Conservation (phyloP, 2,113 vertebrate species). For the Cheirogaleus medius region DNA sequence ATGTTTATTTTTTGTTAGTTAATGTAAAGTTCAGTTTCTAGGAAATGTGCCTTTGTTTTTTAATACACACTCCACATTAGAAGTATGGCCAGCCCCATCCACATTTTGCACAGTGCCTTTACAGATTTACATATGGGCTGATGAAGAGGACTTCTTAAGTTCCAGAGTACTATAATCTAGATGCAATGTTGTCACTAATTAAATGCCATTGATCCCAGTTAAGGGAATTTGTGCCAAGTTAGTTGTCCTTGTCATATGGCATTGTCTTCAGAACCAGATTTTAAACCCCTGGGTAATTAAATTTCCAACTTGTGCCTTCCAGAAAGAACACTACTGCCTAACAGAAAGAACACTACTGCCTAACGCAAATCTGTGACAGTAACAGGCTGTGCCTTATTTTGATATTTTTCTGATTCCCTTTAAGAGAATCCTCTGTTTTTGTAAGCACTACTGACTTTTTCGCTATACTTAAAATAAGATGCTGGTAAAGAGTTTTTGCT, state of each 20-base stretch:
- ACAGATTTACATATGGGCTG: not conserved
- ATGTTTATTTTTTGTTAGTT: conserved; percentile 70
- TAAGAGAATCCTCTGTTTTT: not conserved
- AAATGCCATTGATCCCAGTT: not conserved
- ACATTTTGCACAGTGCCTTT: conserved; percentile 46
- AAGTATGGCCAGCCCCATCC: conserved; percentile 51
- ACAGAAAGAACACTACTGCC: conserved; percentile 59
- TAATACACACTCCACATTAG: conserved; percentile 65
- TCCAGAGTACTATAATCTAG: not conserved
- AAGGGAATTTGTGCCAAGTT: not conserved
- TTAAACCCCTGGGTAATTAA: not conserved
- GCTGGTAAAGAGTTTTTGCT: not conserved
- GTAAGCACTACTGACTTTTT: conserved; percentile 51
- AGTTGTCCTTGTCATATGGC: not conserved
- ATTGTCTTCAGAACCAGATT: not conserved
- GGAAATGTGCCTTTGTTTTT: conserved; percentile 78
- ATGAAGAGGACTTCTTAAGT: not conserved
- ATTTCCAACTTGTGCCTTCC: conserved; percentile 57
- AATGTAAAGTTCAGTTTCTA: conserved; percentile 69
- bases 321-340: conserved; percentile 61
- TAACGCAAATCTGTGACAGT: not conserved
- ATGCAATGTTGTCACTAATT: not conserved
- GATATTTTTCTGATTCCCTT: not conserved
- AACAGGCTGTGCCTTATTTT: conserved; percentile 54
- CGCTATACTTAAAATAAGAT: conserved; percentile 11